Evolutionary conservation across 1,140 invertebrate genomes (phyloP).

Genomic region (Pteromalus puparum): DNA sequence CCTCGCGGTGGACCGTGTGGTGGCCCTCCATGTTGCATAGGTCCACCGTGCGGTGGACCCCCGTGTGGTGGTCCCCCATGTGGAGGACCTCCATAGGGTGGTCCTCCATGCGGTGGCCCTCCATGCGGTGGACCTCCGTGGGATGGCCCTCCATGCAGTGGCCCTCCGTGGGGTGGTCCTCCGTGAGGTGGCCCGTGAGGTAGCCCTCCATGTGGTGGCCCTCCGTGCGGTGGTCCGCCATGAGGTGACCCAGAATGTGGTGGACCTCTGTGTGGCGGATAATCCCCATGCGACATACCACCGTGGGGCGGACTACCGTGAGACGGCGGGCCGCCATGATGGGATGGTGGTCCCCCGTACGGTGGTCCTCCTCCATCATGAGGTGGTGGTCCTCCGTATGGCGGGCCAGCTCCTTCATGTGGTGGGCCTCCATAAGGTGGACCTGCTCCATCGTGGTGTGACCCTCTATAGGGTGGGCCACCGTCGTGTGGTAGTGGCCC

Average conservation of each 20-base stretch:
- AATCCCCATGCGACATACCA: constrained; percentile 44
- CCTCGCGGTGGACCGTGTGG: constrained; percentile 32
- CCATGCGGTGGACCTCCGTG: neutral
- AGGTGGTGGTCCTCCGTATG: constrained; percentile 19
- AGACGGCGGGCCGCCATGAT: constrained; percentile 8
- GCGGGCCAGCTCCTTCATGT: neutral
- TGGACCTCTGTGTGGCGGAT: constrained; percentile 26
- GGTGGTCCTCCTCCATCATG: constrained; percentile 23
- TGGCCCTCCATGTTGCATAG: too few species aligned
- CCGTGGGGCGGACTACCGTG: constrained; percentile 40
- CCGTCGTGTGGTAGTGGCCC: neutral
- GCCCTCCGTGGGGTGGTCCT: constrained; percentile 41
- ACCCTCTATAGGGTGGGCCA: constrained; percentile 5
- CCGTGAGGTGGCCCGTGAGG: neutral
- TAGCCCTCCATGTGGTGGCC: neutral
- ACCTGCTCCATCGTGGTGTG: neutral
- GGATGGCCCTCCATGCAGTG: constrained; percentile 39
- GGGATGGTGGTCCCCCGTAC: neutral
- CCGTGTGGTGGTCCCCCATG: neutral
- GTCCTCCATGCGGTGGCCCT: constrained; percentile 43
- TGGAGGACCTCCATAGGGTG: constrained; percentile 41
- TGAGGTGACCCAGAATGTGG: constrained; percentile 30
- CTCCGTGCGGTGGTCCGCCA: neutral
- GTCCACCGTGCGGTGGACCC: constrained; percentile 53
- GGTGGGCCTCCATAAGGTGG: constrained; percentile 3